These are phyloP conservation scores for Urocitellus parryii DNA, from an alignment of 2,113 vertebrate species.

Conservation along the genomic window DNA sequence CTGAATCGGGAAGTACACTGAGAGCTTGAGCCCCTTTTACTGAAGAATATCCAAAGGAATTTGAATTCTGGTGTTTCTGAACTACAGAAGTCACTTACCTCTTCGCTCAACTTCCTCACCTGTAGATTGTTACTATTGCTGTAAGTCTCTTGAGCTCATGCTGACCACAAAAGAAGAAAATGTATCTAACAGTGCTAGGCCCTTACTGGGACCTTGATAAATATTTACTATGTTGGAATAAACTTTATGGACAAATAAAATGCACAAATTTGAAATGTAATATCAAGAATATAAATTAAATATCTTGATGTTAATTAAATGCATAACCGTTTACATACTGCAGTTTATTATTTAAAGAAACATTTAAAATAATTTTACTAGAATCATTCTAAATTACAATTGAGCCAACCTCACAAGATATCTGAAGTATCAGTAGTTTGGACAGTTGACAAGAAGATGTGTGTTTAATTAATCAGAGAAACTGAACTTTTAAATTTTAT, in stretches of 20 bases:
- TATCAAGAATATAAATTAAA: not conserved
- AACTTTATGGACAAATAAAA: not conserved
- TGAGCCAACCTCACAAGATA: constrained; percentile 23
- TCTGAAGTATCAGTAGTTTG: not conserved
- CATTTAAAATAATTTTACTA: constrained; percentile 21
- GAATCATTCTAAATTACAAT: constrained; percentile 23
- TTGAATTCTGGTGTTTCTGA: not conserved
- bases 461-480: not conserved
- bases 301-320: constrained; percentile 34
- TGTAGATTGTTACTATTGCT: too few species aligned
- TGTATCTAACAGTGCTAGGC: not conserved
- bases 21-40: not conserved
- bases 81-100: not conserved
- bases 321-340: not conserved
- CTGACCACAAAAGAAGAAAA: not conserved
- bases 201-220: not conserved
- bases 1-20: not conserved
- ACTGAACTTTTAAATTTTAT: not conserved
- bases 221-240: not conserved
- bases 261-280: not conserved
- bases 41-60: not conserved
- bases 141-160: not conserved
- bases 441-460: not conserved
- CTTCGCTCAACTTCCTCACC: not conserved
- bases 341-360: constrained; percentile 16